Conservation (phyloP, 2,888 invertebrate species). For the Augiades crinisus region DNA sequence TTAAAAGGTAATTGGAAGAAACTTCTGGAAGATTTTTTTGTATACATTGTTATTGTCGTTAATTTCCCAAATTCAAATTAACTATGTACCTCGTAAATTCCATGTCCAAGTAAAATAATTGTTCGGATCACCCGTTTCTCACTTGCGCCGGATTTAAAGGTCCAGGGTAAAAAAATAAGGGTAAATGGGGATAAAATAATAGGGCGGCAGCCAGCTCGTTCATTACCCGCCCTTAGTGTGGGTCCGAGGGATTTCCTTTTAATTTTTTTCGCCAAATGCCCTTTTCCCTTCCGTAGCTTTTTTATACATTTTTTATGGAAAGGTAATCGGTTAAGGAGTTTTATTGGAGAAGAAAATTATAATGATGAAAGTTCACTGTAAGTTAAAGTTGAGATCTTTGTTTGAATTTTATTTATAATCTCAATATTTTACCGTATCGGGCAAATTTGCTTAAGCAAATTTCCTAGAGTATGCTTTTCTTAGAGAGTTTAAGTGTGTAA, state of each 20-base stretch:
- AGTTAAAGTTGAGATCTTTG: conserved; percentile 13
- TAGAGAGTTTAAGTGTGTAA: too few species aligned
- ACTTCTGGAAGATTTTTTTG: too few species aligned
- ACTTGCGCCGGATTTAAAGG: conserved; percentile 29
- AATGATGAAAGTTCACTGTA: conserved; percentile 21
- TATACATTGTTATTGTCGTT: too few species aligned
- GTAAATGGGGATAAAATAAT: conserved; percentile 45
- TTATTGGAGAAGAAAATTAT: conserved; percentile 26
- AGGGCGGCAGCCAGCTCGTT: conserved; percentile 34
- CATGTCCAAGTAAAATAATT: neutral
- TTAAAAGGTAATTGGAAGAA: too few species aligned
- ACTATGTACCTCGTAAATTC: too few species aligned
- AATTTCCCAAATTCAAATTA: too few species aligned
- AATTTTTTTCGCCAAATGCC: conserved; percentile 38
- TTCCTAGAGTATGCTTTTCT: neutral
- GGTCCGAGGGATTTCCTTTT: conserved; percentile 34
- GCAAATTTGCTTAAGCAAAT: neutral
- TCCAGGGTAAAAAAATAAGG: conserved; percentile 37
- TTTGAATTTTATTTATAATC: conserved; percentile 6
- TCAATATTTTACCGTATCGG: conserved; percentile 13
- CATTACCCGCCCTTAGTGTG: conserved; percentile 30
- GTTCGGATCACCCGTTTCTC: neutral
- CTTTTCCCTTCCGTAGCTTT: conserved; percentile 34
- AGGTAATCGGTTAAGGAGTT: conserved; percentile 27
- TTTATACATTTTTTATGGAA: conserved; percentile 30